Conservation (phyloP, 1,140 invertebrate species). For the Andrena cerasifolii region DNA sequence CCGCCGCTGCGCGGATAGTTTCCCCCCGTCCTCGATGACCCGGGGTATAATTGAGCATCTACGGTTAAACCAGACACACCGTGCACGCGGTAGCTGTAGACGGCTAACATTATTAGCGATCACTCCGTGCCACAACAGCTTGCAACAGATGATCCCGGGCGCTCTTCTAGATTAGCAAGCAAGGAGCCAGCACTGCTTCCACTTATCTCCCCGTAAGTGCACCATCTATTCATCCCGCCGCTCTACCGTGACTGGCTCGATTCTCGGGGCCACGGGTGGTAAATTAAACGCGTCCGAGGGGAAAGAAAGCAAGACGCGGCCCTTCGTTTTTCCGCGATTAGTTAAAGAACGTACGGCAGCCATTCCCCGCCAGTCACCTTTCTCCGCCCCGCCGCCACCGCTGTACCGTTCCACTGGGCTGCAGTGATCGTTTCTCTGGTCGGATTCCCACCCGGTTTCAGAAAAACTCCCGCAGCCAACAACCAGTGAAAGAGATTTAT, state of each 20-base stretch:
- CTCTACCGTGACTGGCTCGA: constrained; percentile 63
- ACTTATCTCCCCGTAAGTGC: constrained; percentile 72
- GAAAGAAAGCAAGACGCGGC: constrained; percentile 54
- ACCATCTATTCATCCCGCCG: constrained; percentile 67
- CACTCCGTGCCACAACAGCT: constrained; percentile 70
- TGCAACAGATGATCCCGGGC: constrained; percentile 74
- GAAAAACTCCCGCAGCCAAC: background rate
- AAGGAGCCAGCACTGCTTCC: constrained; percentile 64
- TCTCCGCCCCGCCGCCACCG: background rate
- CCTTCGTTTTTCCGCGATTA: constrained; percentile 51
- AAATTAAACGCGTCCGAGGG: constrained; percentile 61
- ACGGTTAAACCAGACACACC: background rate
- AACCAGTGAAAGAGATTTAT: background rate
- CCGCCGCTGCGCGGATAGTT: background rate
- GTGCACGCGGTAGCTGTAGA: background rate
- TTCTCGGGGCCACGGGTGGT: constrained; percentile 54
- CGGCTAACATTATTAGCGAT: constrained; percentile 74
- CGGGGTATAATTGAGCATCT: background rate
- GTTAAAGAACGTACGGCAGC: constrained; percentile 52
- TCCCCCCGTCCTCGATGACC: background rate
- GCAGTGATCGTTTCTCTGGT: background rate
- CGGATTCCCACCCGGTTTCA: constrained; percentile 18
- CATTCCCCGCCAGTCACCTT: constrained; percentile 52
- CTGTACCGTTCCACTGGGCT: constrained; percentile 1
- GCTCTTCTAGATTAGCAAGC: constrained; percentile 75